These are phyloP conservation scores for Psittacus erithacus DNA, from an alignment of 2,113 vertebrate species.

Conservation along the genomic window DNA sequence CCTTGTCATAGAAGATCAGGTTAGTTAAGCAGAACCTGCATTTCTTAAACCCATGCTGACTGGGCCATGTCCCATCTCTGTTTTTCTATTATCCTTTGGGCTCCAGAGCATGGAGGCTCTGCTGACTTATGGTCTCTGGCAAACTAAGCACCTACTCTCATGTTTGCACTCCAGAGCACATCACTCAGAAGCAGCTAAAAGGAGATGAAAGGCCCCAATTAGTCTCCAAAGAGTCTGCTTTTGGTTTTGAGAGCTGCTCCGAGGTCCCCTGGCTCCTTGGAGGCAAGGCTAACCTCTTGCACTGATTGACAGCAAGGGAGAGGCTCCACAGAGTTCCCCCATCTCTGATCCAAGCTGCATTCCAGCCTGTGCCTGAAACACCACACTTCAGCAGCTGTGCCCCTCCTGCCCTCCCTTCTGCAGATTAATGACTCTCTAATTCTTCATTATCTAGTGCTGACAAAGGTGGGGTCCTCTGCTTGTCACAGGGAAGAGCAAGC, in stretches of 20 bases:
- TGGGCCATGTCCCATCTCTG: background rate
- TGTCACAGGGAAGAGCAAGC: background rate
- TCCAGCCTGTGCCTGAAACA: background rate
- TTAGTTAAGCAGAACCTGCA: background rate
- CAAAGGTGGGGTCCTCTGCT: slow-evolving; percentile 2
- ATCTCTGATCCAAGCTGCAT: background rate
- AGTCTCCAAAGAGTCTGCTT: slow-evolving; percentile 19
- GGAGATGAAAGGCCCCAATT: slow-evolving; percentile 35
- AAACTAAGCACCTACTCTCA: background rate
- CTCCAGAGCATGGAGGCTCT: background rate
- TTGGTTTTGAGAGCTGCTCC: background rate
- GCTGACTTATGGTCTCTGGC: background rate
- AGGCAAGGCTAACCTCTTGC: background rate
- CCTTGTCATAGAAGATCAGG: background rate
- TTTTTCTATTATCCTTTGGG: fast-evolving
- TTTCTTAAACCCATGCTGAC: background rate
- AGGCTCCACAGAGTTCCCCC: background rate
- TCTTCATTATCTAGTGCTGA: background rate
- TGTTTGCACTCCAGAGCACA: background rate
- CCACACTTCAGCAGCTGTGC: background rate
- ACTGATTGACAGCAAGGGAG: slow-evolving; percentile 30
- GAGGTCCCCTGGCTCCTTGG: background rate
- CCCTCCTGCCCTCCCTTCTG: background rate
- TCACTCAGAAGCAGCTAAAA: background rate
- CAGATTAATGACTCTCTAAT: slow-evolving; percentile 39